A percentile compares a stretch with the other conserved stretches of the same genome.
These are phyloP conservation scores for Drosophila mercatorum DNA, from an alignment of 2,888 invertebrate species.

Conservation along the genomic window DNA sequence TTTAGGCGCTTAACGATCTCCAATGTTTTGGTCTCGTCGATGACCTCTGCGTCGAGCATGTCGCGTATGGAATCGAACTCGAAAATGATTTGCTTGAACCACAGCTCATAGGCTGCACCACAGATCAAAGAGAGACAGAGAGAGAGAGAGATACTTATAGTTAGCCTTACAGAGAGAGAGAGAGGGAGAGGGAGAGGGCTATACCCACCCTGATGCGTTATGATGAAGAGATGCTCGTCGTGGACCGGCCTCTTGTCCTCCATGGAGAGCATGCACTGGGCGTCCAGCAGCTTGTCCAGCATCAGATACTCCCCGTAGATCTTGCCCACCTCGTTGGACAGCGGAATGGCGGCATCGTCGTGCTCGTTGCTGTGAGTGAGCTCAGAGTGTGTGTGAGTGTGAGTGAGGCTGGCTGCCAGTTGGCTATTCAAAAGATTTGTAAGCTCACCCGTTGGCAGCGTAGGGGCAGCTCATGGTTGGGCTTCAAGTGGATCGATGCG, in stretches of 20 bases:
- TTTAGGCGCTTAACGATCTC: conserved; percentile 96
- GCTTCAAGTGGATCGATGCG: conserved; percentile 27
- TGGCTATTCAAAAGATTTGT: background rate
- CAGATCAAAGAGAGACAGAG: background rate
- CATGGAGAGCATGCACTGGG: conserved; percentile 92
- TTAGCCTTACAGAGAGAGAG: background rate
- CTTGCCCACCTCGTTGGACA: conserved; percentile 91
- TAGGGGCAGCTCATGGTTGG: conserved; percentile 80
- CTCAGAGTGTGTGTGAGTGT: background rate
- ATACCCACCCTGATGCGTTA: conserved; percentile 96
- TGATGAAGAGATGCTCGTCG: conserved; percentile 98
- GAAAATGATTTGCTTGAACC: conserved; percentile 99
- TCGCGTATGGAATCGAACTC: conserved; percentile 96
- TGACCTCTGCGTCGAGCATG: conserved; percentile 89
- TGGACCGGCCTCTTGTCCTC: conserved; percentile 92
- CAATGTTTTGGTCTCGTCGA: conserved; percentile 96
- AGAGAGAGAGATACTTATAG: background rate
- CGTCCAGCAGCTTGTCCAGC: conserved; percentile 93
- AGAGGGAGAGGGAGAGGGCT: background rate
- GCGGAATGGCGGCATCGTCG: conserved; percentile 83
- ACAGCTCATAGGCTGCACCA: conserved; percentile 95
- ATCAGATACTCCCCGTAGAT: conserved; percentile 96
- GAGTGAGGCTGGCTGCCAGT: background rate
- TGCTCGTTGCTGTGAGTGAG: conserved; percentile 63
- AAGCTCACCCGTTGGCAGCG: conserved; percentile 74